Percentiles rank a stretch among this genome's conserved stretches.
Conservation (phyloP, 2,888 invertebrate genomes). For the Brachyopa scutellaris region DNA sequence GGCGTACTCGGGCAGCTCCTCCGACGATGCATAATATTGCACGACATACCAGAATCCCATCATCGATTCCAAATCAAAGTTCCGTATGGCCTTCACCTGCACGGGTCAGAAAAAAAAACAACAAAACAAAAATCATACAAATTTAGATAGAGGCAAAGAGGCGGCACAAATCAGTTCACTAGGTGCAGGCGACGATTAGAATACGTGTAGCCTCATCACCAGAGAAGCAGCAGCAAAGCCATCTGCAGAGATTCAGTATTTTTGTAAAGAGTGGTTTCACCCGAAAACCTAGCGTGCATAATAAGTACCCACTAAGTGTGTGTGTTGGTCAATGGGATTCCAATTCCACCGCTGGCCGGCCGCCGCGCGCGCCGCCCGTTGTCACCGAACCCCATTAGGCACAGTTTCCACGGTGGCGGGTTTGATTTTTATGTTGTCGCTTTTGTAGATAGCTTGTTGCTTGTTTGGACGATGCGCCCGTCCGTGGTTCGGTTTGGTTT, state of each 20-base stretch:
- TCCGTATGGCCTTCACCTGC: constrained; percentile 88
- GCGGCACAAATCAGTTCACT: constrained; percentile 53
- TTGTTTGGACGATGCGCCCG: constrained; percentile 20
- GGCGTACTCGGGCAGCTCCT: constrained; percentile 91
- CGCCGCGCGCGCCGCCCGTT: background rate
- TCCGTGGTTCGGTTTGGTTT: constrained; percentile 54
- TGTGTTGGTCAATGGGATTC: constrained; percentile 54
- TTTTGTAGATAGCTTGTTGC: too few species aligned
- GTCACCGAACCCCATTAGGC: constrained; percentile 42
- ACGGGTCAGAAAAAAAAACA: constrained; percentile 22
- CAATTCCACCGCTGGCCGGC: constrained; percentile 10
- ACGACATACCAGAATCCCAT: constrained; percentile 93
- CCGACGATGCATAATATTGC: constrained; percentile 94
- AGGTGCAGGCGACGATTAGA: constrained; percentile 41
- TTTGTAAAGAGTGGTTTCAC: constrained; percentile 55
- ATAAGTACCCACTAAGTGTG: constrained; percentile 46
- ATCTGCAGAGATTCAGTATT: constrained; percentile 39
- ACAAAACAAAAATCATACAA: too few species aligned
- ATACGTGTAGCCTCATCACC: constrained; percentile 44
- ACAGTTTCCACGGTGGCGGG: constrained; percentile 55
- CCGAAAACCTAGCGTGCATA: constrained; percentile 63
- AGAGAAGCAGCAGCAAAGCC: constrained; percentile 15
- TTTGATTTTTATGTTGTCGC: constrained; percentile 52
- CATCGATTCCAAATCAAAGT: constrained; percentile 91
- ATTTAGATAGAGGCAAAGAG: background rate